Conservation (phyloP, 1,140 invertebrate genomes). For the Sarcophaga bullata region DNA sequence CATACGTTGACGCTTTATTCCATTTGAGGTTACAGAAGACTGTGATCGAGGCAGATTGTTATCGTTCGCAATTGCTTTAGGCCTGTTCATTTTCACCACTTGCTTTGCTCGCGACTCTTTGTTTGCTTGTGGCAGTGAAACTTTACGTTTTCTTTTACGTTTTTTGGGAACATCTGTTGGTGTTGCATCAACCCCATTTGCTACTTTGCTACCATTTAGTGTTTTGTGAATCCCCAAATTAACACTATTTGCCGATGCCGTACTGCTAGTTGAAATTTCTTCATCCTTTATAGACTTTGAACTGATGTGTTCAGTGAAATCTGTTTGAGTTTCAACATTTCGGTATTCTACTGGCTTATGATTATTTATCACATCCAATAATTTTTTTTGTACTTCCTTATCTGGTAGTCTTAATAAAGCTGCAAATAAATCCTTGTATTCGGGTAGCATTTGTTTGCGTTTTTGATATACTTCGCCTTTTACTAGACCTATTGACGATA, state of each 20-base stretch:
- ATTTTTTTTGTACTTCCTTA: slow-evolving; percentile 57
- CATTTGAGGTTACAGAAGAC: not conserved
- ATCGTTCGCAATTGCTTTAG: slow-evolving; percentile 8
- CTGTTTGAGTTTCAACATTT: slow-evolving; percentile 36
- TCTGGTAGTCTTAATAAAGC: slow-evolving; percentile 55
- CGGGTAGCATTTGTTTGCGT: slow-evolving; percentile 51
- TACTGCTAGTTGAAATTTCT: not conserved
- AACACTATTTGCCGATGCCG: not conserved
- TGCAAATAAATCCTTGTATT: slow-evolving; percentile 58
- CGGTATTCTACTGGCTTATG: not conserved
- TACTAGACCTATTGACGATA: not conserved
- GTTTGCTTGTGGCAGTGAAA: slow-evolving; percentile 56
- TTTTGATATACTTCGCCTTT: slow-evolving; percentile 47
- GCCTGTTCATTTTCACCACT: slow-evolving; percentile 42
- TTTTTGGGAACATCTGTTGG: slow-evolving; percentile 46
- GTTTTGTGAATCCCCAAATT: not conserved
- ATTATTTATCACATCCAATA: slow-evolving; percentile 43
- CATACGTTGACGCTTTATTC: not conserved
- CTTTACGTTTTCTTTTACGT: slow-evolving; percentile 58
- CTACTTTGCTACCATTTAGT: not conserved
- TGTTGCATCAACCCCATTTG: not conserved
- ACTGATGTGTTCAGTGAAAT: not conserved
- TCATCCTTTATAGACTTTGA: not conserved
- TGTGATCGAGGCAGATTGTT: not conserved
- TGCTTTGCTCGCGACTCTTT: slow-evolving; percentile 55